Base-by-base conservation (phyloP, 2,888 invertebrate species). In the Deladenus siricidicola region DNA sequence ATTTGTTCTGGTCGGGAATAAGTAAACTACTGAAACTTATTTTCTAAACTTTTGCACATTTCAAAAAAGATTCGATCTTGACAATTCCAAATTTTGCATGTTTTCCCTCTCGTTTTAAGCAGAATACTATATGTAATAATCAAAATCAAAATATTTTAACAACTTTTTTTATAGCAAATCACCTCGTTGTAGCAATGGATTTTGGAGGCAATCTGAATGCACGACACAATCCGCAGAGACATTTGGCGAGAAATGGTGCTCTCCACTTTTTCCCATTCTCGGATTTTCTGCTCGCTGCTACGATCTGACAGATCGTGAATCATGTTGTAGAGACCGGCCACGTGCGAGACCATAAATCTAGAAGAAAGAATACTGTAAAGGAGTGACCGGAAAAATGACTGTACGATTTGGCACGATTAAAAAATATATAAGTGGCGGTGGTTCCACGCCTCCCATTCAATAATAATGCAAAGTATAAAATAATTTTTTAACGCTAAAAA, bases 201-300 rank as follows among this genome's bases (percentile, higher is more conserved):
- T 69, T 82, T 82, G 66, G 80, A 80, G 55, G 82, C 80, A 45
- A 83, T 78, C 62, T 82, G 81, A 62, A 82, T 79, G 63, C 80
- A 80, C 2, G 81, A 78, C 3, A 80, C 68, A 0, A 80, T 68
- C 30, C 82, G 67, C 1, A 82, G 71, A 2, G 67, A 17, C 19
- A 70, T 14, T 34, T 67, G 67, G 59, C 71, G 63, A 14, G 71
- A 70, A 49, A 71, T 53, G 19, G 66, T 72, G 23, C 71, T 61
- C 45, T 75, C 69, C 14, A 73, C 58, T 44, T 67, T 69, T 28
- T 70, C 70, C 76, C 76, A 76, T 47, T 74, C 66, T 28, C 64
- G 56, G 6, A 48, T 54, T 51, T 68, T 70, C 48, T 63, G 53
- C 24, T 28, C 52, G 8, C 54, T 42, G 14, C 47, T 44, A 44